Evolutionary conservation across 2,888 invertebrate genomes (phyloP).

Genomic region (Limulus polyphemus): DNA sequence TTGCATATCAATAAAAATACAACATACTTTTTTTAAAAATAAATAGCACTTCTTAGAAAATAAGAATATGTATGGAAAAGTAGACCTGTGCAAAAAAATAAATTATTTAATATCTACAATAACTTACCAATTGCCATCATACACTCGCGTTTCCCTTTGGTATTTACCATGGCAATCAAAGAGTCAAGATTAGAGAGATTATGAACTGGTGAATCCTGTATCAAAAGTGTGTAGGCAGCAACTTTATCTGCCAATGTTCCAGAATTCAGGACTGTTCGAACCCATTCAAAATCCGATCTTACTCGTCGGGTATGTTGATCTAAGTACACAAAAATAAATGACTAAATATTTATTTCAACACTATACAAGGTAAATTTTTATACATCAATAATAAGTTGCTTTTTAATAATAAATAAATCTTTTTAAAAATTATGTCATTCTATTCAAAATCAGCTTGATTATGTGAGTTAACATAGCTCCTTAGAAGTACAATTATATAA

Average conservation of each 20-base stretch:
- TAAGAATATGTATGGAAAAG: not conserved
- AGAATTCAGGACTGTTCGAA: conserved; percentile 58
- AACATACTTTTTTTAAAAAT: too few relatives aligned
- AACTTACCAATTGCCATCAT: conserved; percentile 45
- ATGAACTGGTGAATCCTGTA: conserved; percentile 72
- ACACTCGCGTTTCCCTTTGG: conserved; percentile 54
- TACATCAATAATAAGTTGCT: too few relatives aligned
- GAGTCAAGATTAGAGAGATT: conserved; percentile 55
- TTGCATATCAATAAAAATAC: too few relatives aligned
- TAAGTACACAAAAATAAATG: too few relatives aligned
- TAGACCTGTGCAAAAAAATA: not conserved
- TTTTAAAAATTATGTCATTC: too few relatives aligned
- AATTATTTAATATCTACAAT: not conserved
- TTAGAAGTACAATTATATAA: too few relatives aligned
- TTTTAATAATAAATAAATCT: too few relatives aligned
- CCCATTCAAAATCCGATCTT: conserved; percentile 56
- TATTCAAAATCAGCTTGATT: too few relatives aligned
- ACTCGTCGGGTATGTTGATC: not conserved
- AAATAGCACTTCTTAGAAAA: not conserved
- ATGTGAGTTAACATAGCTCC: too few relatives aligned
- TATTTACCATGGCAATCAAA: conserved; percentile 61
- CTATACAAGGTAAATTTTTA: too few relatives aligned
- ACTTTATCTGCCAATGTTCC: conserved; percentile 76
- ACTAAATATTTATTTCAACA: too few relatives aligned
- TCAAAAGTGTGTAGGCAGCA: conserved; percentile 64